Evolutionary conservation across 1,140 invertebrate species (phyloP).

Genomic region (Procambarus clarkii): DNA sequence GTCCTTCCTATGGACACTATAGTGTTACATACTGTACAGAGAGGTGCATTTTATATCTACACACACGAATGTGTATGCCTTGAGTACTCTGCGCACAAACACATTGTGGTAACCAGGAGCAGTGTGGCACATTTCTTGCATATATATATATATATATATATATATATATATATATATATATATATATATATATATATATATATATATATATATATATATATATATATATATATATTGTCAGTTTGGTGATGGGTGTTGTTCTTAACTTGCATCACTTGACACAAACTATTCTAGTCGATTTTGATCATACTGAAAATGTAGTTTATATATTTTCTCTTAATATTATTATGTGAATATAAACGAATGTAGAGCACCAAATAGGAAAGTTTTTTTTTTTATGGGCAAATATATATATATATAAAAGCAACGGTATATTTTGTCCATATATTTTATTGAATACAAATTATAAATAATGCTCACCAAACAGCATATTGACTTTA

Average conservation of each 20-base stretch:
- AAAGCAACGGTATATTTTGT: neutral
- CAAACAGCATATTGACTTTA: no score
- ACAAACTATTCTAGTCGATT: neutral
- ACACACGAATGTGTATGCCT: slow-evolving; percentile 34
- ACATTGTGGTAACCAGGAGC: neutral
- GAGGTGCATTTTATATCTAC: slow-evolving; percentile 36
- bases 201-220: no score
- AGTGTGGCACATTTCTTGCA: slow-evolving; percentile 15
- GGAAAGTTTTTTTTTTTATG: neutral
- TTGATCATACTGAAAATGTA: neutral
- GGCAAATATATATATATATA: neutral
- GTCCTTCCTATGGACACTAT: neutral
- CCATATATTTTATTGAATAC: neutral
- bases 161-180: no score
- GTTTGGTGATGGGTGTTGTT: neutral
- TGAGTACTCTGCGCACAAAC: slow-evolving; percentile 39
- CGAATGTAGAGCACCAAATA: neutral
- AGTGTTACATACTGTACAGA: slow-evolving; percentile 6
- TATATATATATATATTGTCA: slow-evolving; percentile 2
- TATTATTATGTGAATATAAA: neutral
- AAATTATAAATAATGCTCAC: neutral
- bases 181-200: neutral
- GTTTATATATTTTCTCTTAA: neutral
- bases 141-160: neutral
- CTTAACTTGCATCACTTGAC: neutral